These are phyloP conservation scores for Ceuthmochares aereus DNA, from an alignment of 2,113 vertebrate genomes.

Conservation along the genomic window DNA sequence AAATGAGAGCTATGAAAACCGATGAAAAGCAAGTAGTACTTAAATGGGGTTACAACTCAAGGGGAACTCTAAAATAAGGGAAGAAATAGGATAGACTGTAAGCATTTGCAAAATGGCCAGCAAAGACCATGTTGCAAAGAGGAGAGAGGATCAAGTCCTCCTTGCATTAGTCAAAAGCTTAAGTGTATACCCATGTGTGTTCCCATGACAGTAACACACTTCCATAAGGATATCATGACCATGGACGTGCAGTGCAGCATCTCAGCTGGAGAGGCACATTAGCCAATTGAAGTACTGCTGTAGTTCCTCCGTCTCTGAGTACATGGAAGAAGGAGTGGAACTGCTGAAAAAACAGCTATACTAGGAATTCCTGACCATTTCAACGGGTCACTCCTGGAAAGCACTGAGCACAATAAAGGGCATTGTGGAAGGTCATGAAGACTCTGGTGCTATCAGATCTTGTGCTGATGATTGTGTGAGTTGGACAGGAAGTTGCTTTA, in stretches of 20 bases:
- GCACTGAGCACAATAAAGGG: not conserved
- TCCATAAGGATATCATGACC: not conserved
- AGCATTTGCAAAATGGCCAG: not conserved
- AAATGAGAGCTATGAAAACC: not conserved
- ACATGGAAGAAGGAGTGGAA: not conserved
- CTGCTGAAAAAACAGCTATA: not conserved
- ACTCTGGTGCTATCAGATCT: not conserved
- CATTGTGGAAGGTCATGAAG: not conserved
- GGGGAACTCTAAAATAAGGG: not conserved
- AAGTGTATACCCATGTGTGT: accelerated
- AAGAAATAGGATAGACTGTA: not conserved
- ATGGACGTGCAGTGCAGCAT: not conserved
- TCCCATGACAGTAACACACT: not conserved
- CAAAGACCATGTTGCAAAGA: not conserved
- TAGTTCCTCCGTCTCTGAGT: not conserved
- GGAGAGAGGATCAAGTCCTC: not conserved
- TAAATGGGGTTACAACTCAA: not conserved
- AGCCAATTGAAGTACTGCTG: not conserved
- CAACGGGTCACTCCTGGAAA: not conserved
- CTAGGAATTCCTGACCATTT: not conserved
- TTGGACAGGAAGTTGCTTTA: not conserved
- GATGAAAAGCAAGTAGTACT: not conserved
- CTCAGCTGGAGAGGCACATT: not conserved
- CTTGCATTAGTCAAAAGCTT: not conserved
- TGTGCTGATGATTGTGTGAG: not conserved